Conservation (phyloP, 2,888 invertebrate species). For the Caenorhabditis afra region DNA sequence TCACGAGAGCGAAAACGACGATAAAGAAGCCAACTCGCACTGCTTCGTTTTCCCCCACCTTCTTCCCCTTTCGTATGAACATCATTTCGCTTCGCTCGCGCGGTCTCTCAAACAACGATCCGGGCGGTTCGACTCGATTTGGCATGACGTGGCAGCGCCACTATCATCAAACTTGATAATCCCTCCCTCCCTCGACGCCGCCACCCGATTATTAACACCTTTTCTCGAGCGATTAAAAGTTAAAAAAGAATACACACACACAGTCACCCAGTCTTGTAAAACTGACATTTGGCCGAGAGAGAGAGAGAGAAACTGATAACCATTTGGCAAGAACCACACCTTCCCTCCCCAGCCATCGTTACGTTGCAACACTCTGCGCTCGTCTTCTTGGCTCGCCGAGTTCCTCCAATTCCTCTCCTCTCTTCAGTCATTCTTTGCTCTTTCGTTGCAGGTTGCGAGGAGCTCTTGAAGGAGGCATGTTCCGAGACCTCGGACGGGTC, state of each 20-base stretch:
- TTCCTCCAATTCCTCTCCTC: background rate
- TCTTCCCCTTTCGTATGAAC: slow-evolving; percentile 1
- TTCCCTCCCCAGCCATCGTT: slow-evolving; percentile 19
- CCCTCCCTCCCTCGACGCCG: too few species aligned
- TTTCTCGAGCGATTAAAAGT: slow-evolving; percentile 43
- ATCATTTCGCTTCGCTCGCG: too few species aligned
- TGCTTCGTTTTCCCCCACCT: slow-evolving; percentile 1
- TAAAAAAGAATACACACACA: slow-evolving; percentile 47
- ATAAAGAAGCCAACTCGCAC: slow-evolving; percentile 12
- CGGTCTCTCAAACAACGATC: too few species aligned
- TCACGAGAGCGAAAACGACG: background rate
- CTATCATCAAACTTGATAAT: slow-evolving; percentile 13
- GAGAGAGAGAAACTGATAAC: slow-evolving; percentile 38
- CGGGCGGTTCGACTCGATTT: too few species aligned
- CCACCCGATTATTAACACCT: slow-evolving; percentile 37
- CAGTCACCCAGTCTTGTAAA: slow-evolving; percentile 2
- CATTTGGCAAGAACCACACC: slow-evolving; percentile 23
- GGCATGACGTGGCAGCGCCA: slow-evolving; percentile 5
- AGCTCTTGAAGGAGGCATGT: slow-evolving; percentile 25
- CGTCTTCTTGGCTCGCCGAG: background rate
- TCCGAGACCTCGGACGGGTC: slow-evolving; percentile 47
- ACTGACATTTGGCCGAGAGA: slow-evolving; percentile 34
- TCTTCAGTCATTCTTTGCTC: slow-evolving; percentile 15
- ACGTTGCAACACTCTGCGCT: too few species aligned
- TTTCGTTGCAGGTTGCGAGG: slow-evolving; percentile 15